phyloP scores from a whole-genome alignment of 2,113 vertebrate species.

The Otus sunia region DNA sequence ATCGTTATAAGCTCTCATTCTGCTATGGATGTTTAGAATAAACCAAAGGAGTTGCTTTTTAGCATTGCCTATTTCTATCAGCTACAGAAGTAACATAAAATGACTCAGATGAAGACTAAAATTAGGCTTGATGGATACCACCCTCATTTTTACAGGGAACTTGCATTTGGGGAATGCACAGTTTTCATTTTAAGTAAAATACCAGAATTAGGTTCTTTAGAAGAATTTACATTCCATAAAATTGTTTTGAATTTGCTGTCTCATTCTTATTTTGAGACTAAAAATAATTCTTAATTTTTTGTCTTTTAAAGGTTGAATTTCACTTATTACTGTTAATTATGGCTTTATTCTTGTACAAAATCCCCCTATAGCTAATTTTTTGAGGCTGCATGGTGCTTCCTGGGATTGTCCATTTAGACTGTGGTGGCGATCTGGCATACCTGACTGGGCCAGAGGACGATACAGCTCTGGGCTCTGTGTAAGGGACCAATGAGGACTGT shows the following conservation, averaged over 20 bases:
- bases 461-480: neutral
- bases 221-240: neutral
- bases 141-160: neutral
- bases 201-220: neutral
- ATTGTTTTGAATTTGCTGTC: neutral
- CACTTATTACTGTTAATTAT: neutral
- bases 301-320: neutral
- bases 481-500: neutral
- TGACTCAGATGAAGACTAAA: neutral
- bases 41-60: neutral
- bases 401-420: neutral
- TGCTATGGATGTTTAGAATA: neutral
- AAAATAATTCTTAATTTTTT: neutral
- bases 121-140: neutral
- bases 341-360: neutral
- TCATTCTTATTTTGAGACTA: neutral
- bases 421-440: neutral
- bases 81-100: neutral
- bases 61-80: neutral
- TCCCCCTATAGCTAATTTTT: neutral
- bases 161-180: neutral
- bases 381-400: neutral
- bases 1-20: neutral
- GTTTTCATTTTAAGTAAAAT: neutral
- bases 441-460: neutral